Evolutionary conservation across 2,797 vertebrate genomes (phyloP).

Genomic region (Valencia hispanica): DNA sequence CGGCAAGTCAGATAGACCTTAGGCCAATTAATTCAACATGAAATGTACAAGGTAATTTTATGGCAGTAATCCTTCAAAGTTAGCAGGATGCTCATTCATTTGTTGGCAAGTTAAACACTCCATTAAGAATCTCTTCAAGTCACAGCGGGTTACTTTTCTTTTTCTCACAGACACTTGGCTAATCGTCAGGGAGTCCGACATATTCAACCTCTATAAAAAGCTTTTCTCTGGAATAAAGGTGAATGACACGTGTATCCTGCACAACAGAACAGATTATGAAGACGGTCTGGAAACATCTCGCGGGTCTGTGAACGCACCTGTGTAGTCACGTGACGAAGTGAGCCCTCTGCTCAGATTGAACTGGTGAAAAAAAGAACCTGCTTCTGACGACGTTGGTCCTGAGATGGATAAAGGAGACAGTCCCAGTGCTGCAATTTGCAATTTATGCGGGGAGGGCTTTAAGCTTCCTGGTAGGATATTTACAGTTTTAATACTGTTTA

Average conservation of each 20-base stretch:
- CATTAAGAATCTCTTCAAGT: too few species aligned
- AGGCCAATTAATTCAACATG: too few species aligned
- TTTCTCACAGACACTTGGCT: too few species aligned
- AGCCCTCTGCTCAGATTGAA: background rate
- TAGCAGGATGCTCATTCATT: too few species aligned
- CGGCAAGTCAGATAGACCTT: too few species aligned
- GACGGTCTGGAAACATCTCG: background rate
- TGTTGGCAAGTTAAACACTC: too few species aligned
- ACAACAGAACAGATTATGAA: background rate
- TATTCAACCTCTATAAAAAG: background rate
- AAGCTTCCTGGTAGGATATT: slow-evolving; percentile 66
- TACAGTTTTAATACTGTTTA: background rate
- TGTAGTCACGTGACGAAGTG: background rate
- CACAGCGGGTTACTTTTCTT: too few species aligned
- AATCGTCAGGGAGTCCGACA: too few species aligned
- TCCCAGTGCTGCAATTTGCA: slow-evolving; percentile 36
- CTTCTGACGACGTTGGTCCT: background rate
- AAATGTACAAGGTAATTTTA: too few species aligned
- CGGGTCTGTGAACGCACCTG: background rate
- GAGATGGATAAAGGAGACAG: slow-evolving; percentile 34
- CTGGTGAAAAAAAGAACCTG: background rate
- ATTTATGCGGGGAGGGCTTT: slow-evolving; percentile 61
- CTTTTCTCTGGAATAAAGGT: background rate
- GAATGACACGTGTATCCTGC: background rate
- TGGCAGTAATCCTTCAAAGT: too few species aligned